Base-by-base conservation (phyloP, 2,888 invertebrate species). In the Physocephala rufipes region DNA sequence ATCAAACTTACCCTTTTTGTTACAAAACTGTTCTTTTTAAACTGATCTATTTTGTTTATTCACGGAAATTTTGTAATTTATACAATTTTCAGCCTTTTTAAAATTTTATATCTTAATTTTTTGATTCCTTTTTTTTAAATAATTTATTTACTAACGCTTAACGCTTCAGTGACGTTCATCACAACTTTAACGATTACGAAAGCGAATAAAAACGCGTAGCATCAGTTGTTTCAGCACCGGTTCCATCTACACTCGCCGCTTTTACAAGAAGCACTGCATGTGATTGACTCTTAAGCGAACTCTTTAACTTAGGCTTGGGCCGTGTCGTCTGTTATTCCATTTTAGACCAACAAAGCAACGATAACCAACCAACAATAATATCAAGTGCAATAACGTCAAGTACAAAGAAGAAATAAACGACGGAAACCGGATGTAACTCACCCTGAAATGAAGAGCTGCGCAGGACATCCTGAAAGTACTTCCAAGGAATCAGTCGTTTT, bases 301-400 rank as follows among this genome's bases (percentile, higher is more conserved):
- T 61, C 49, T 49, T 62, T 19, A 62, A 68, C 68, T 62, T 47
- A 51, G 61, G 36, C 68, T 68, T 68, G 61, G 68, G 26, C 24
- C 28, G 45, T 9, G 19, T 15, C 19, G 49, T 7, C 12, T 3
- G 49, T 19, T n/a, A 12, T 2, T n/a, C n/a, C n/a, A n/a, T n/a
- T n/a, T n/a, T 49, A 59, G 26, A 55, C 5, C 55, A 55, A 26
- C 55, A n/a, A 55, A 55, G 5, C 36, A 9, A 36, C 9, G 36
- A 36, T 9, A 36, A 36, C 9, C 9, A 49, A n/a, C 49, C 15
- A 15, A 49, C n/a, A 15, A 49, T 19, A 49, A 49, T 12, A 49
- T n/a, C 19, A 2, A 49, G n/a, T 49, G 19, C 15, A 49, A 49
- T 15, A 49, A 49, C 49, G 16, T 36, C 5, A 4, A 36, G 36